Percentiles rank a stretch among this genome's conserved stretches.
phyloP scores from a whole-genome alignment of 2,888 invertebrate genomes.

The Lathronympha strigana region DNA sequence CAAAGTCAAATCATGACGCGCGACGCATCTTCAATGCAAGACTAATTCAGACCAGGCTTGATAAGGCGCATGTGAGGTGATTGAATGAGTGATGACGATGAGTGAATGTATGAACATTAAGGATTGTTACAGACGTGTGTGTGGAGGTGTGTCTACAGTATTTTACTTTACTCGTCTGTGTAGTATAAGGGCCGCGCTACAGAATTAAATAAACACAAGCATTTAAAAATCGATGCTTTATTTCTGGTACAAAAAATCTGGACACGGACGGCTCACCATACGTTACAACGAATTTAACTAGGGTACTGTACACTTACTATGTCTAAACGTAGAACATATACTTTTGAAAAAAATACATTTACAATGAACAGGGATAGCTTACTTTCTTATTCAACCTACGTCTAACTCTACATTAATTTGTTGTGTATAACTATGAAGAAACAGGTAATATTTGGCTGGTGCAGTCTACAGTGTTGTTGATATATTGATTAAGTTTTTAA shows the following conservation, averaged over 20 bases:
- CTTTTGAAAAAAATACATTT: constrained; percentile 5
- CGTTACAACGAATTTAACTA: constrained; percentile 50
- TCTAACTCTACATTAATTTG: neutral
- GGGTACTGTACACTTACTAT: constrained; percentile 33
- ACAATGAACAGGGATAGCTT: neutral
- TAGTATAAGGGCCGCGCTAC: too few relatives aligned
- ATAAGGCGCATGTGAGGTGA: too few relatives aligned
- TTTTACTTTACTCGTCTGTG: too few relatives aligned
- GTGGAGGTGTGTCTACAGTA: too few relatives aligned
- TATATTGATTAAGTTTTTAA: too few relatives aligned
- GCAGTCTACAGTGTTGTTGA: constrained; percentile 61
- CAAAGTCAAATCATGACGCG: too few relatives aligned
- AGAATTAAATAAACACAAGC: constrained; percentile 31
- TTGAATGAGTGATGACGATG: too few relatives aligned
- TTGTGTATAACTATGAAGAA: neutral
- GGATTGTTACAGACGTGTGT: too few relatives aligned
- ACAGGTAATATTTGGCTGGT: constrained; percentile 61
- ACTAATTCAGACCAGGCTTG: too few relatives aligned
- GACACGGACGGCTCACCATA: constrained; percentile 48
- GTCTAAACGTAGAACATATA: constrained; percentile 9
- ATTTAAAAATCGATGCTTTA: constrained; percentile 57
- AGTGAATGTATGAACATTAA: too few relatives aligned
- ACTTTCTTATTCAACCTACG: neutral
- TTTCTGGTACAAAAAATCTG: constrained; percentile 66
- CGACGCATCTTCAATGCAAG: too few relatives aligned